Evolutionary conservation across 64 coral and sea anemone genomes (phyloP).

Genomic region (Exaiptasia diaphana): DNA sequence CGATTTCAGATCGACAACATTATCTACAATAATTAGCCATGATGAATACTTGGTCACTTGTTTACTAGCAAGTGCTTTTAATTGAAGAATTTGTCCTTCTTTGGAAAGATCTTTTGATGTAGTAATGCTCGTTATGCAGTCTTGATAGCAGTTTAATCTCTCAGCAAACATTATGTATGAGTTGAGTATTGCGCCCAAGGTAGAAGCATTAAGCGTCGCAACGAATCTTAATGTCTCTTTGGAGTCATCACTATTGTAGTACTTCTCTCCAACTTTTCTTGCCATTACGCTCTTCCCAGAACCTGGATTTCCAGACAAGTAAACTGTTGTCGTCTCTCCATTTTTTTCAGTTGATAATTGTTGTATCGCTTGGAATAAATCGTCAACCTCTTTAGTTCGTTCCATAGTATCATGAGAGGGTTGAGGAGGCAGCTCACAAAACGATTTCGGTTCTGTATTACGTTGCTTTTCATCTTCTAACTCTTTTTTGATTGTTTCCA

Average conservation of each 20-base stretch:
- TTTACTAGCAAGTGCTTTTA: not conserved
- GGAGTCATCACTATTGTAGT: not conserved
- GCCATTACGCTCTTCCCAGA: not conserved
- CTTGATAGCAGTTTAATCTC: conserved; percentile 13
- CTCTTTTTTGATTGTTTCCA: not conserved
- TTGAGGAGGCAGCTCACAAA: conserved; percentile 28
- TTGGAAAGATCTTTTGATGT: not conserved
- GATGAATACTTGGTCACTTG: not conserved
- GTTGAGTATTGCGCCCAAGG: not conserved
- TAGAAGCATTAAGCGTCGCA: conserved; percentile 17
- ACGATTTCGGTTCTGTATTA: not conserved
- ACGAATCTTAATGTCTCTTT: conserved; percentile 1
- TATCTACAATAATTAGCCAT: conserved; percentile 18
- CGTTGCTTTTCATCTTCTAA: conserved; percentile 10
- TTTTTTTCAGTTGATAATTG: not conserved
- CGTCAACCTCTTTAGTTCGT: not conserved
- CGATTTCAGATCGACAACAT: not conserved
- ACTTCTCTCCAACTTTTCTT: conserved; percentile 15
- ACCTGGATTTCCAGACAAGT: conserved; percentile 9
- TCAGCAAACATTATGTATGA: conserved; percentile 38
- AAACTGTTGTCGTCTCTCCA: not conserved
- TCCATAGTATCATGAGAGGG: conserved; percentile 14
- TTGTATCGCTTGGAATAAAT: not conserved
- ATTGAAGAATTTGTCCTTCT: not conserved
- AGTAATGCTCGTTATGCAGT: not conserved